These are phyloP conservation scores for Zaprionus inermis DNA, from an alignment of 1,140 invertebrate genomes.

Conservation along the genomic window DNA sequence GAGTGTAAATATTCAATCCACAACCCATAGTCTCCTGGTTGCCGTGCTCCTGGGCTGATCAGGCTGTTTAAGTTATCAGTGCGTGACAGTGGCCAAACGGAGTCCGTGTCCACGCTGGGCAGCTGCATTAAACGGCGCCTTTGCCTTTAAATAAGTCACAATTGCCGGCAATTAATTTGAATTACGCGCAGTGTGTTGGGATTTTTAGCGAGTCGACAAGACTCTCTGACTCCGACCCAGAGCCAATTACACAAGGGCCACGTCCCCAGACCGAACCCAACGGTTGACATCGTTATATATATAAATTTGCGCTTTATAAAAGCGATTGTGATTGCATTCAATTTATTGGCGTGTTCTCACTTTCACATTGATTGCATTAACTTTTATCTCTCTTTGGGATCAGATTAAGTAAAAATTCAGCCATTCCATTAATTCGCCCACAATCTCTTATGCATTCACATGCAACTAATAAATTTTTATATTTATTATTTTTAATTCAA, in stretches of 20 bases:
- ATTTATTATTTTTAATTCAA: no score
- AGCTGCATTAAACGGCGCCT: constrained; percentile 69
- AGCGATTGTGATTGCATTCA: constrained; percentile 61
- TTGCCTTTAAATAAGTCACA: constrained; percentile 64
- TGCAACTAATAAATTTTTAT: no score
- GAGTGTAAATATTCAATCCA: no score
- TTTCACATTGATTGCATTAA: constrained; percentile 73
- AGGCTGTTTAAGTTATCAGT: constrained; percentile 39
- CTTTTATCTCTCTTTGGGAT: constrained; percentile 31
- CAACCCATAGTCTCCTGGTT: not conserved
- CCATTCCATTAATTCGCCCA: no score
- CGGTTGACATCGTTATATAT: constrained; percentile 59
- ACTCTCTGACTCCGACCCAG: constrained; percentile 32
- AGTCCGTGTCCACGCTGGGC: constrained; percentile 11
- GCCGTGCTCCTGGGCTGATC: constrained; percentile 31
- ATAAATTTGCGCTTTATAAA: constrained; percentile 16
- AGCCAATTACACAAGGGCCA: constrained; percentile 71
- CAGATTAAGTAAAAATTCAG: no score
- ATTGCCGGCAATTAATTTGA: constrained; percentile 82
- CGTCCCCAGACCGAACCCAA: constrained; percentile 29
- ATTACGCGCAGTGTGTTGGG: constrained; percentile 64
- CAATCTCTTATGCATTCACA: no score
- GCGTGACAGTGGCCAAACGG: not conserved
- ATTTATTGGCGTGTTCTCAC: constrained; percentile 80
- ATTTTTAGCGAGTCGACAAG: constrained; percentile 66